Conservation (phyloP, 1,140 invertebrate species). For the Cyphomyrmex costatus region DNA sequence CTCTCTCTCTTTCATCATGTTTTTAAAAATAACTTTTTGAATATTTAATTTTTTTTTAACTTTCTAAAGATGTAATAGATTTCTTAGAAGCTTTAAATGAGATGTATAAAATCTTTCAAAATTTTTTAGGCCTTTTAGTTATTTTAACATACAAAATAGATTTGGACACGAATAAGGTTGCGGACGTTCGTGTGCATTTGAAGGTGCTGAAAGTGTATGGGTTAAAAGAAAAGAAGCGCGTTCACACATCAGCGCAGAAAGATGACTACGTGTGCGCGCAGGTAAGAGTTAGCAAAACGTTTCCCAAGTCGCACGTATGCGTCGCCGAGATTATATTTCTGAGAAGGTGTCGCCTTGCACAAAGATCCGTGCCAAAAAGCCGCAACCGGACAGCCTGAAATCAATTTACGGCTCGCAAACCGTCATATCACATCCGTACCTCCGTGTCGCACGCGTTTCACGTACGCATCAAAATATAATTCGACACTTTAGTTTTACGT, state of each 20-base stretch:
- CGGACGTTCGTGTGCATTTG: too few species aligned
- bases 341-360: constrained; percentile 57
- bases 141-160: neutral
- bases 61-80: neutral
- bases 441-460: neutral
- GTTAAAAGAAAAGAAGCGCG: constrained; percentile 3
- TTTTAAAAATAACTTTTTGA: neutral
- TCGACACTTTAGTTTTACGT: too few species aligned
- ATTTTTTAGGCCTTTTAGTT: neutral
- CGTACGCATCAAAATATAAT: too few species aligned
- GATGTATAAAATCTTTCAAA: neutral
- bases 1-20: neutral
- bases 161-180: neutral
- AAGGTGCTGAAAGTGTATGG: neutral
- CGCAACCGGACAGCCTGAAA: constrained; percentile 54
- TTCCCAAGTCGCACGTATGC: constrained; percentile 47
- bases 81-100: neutral
- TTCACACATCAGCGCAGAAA: neutral
- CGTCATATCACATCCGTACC: neutral
- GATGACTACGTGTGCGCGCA: neutral
- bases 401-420: constrained; percentile 63
- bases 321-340: constrained; percentile 54
- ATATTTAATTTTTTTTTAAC: neutral
- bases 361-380: constrained; percentile 58
- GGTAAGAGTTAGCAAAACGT: constrained; percentile 36